These are phyloP conservation scores for Oreocharis arfaki DNA, from an alignment of 2,113 vertebrate genomes.

Conservation along the genomic window DNA sequence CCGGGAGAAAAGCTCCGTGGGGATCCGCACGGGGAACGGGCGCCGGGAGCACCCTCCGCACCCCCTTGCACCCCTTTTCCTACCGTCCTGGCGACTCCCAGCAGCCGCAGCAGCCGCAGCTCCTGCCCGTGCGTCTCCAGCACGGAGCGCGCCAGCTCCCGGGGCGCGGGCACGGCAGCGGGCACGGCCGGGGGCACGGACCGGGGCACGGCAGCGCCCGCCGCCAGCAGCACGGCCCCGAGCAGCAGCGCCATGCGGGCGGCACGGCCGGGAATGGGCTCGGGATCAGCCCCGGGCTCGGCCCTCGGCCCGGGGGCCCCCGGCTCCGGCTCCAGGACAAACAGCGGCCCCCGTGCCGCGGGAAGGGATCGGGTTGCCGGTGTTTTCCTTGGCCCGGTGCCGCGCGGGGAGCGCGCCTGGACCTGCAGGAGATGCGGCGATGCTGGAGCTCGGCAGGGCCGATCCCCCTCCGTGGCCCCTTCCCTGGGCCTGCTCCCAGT, in stretches of 20 bases:
- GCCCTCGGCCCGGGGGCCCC: neutral
- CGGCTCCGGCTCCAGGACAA: neutral
- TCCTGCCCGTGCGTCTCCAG: no score
- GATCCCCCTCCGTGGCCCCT: neutral
- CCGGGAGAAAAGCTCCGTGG: neutral
- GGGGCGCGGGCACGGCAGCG: neutral
- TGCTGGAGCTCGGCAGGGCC: neutral
- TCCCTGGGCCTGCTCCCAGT: neutral
- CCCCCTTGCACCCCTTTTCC: neutral
- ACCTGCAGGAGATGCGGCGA: neutral
- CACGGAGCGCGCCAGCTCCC: no score
- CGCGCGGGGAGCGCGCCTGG: neutral
- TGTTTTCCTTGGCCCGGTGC: slow-evolving; percentile 2
- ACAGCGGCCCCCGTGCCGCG: neutral
- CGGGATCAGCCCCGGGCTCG: neutral
- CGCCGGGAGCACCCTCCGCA: no score
- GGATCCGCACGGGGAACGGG: neutral
- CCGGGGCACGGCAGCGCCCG: neutral
- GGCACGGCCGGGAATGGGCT: neutral
- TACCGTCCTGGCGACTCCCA: neutral
- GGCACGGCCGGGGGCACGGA: neutral
- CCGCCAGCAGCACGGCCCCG: neutral
- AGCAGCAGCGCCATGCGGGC: neutral
- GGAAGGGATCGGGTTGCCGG: neutral
- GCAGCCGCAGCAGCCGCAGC: no score